Percentiles rank a stretch among this genome's conserved stretches.
Evolutionary conservation across 2,888 invertebrate genomes (phyloP).

Genomic region (Cactoblastis cactorum): DNA sequence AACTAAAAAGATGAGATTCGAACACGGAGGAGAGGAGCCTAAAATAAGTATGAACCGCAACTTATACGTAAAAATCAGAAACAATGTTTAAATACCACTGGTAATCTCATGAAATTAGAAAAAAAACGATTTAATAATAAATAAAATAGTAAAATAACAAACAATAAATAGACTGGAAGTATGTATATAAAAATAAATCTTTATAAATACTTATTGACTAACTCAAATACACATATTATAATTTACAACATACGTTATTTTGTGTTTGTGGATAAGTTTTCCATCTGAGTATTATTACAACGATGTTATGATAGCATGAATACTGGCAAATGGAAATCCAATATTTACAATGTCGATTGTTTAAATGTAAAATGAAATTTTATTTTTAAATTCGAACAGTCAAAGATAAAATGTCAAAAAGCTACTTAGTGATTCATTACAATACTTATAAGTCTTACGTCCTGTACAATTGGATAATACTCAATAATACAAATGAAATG

Average conservation of each 20-base stretch:
- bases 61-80: constrained; percentile 49
- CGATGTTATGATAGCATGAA: constrained; percentile 17
- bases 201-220: constrained; percentile 72
- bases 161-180: constrained; percentile 69
- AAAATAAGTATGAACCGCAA: constrained; percentile 74
- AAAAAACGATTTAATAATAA: constrained; percentile 51
- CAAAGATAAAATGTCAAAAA: constrained; percentile 26
- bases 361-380: constrained; percentile 21
- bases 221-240: constrained; percentile 34
- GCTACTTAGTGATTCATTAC: constrained; percentile 44
- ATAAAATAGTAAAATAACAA: constrained; percentile 58
- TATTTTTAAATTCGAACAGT: constrained; percentile 23
- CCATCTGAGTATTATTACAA: constrained; percentile 25
- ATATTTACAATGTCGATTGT: constrained; percentile 19
- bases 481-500: constrained; percentile 39
- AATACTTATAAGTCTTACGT: constrained; percentile 32
- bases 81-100: constrained; percentile 38
- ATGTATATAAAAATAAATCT: constrained; percentile 69
- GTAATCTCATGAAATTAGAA: constrained; percentile 42
- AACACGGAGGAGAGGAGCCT: constrained; percentile 54
- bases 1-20: constrained; percentile 65
- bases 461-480: constrained; percentile 41
- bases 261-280: constrained; percentile 11
- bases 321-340: constrained; percentile 25
- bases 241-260: constrained; percentile 1